Evolutionary conservation across 2,888 invertebrate species (phyloP), one percentile per base, ranked within the genome.

Genomic region (Drosophila gaucha): DNA sequence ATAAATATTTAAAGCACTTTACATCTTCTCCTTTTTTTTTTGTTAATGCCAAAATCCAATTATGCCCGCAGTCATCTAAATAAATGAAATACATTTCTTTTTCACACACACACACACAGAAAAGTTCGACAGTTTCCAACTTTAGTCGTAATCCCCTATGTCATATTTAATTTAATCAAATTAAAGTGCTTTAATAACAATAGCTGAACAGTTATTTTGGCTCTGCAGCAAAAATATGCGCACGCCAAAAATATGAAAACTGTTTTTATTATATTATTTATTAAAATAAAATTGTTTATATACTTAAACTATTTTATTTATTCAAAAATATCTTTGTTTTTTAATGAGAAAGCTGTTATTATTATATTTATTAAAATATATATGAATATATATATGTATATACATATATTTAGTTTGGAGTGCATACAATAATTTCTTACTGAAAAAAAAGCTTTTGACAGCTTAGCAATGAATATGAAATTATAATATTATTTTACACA

Each of bases 121-220:
- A 51, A 39, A 39, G 39, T 39, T 39, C 12, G 39, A 39, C 39
- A 30, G 30, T 30, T 51, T 51, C 22, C 6, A 39, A 51, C 51
- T 39, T 39, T 30, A 16, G 30, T 31, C 39, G 14, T 16, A 30
- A 30, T 51, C 39, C 51, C 39, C 28, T 3, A 9, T 4, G 39
- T 16, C 51, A 39, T 22, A 51, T 51, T 51, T 30, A 30, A 51
- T 39, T 51, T 22, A 30, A 51, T 39, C 6, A 51, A 51, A 30
- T 51, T 51, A 51, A 39, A 30, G 38, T 39, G 30, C 30, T 39
- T 39, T 39, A 30, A 51, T 36, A 39, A 39, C 22, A 38, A 30
- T 39, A 39, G 30, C 6, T 39, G 22, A 22, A 51, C 39, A 51
- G 22, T 39, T 22, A 8, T 38, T 28, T 31, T 31, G 4, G 30